Evolutionary conservation across 2,113 vertebrate species (phyloP), one percentile per base, ranked within the genome.

Genomic region (Crypturellus undulatus): DNA sequence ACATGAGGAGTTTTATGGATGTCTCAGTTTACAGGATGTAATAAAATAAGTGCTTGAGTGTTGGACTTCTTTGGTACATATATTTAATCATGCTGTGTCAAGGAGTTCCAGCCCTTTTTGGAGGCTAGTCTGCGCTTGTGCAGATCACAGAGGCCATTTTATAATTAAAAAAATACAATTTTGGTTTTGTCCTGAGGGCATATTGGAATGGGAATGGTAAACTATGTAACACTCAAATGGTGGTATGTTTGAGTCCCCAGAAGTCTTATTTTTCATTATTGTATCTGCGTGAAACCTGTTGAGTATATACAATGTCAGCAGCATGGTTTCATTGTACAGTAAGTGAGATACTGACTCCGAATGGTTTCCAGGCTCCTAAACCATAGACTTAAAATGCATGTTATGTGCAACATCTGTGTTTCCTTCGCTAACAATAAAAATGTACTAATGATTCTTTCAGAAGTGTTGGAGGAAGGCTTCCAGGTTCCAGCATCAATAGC

Each of bases 401-500:
- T 94, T 97, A 94, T 90, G 85, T 90, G 89, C 95, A 95, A 97
- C 97, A 97, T 97, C 97, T 97, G 97, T 87, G 80, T 96, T 96
- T 93, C 92, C 94, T 97, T 97, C 92, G 82, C 96, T 92, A 96
- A 94, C 96, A 97, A 95, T 98, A 97, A 98, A 97, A 97, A 92
- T 89, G 63, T 91, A 95, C 95, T 97, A 96, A 97, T 95, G 91
- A 95, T 97, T 98, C 96, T 98, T 98, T 98, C 98, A 97, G 99
- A 99, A 97, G 97, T 97, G 93, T 91, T 98, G 83, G 99, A 99
- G 52, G 99, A 99, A 96, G 97, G 95, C 84, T 97, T 98, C 96
- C 97, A 98, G 95, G 98, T 99, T 89, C 99, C 99, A 87, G 97
- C 98, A 51, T 98, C 99, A 38, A 99, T 99, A 95, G 98, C 98